Evolutionary conservation across 2,888 invertebrate genomes (phyloP), one percentile per base, ranked within the genome.

Genomic region (Diaphora mendica): DNA sequence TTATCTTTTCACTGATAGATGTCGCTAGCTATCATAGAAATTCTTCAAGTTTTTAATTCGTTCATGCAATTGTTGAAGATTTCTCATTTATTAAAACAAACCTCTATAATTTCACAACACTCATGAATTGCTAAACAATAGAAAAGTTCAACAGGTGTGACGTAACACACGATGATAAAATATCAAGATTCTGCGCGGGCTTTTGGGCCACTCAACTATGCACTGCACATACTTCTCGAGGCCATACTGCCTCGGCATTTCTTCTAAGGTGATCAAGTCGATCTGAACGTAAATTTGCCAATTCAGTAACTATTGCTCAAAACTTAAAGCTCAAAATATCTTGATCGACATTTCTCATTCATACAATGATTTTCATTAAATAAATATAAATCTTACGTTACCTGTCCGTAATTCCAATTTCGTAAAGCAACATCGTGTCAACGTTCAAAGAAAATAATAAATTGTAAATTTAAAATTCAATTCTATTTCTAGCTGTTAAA

Each of bases 241-340:
- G 94, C 91, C 93, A 89, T 83, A 78, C 74, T 82, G 94, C 91
- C 93, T 89, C 83, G 77, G 74, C 85, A 92, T 93, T 93, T 93
- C 93, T 93, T 92, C 87, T 89, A 89, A 92, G 92, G 93, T 92
- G 90, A 93, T 89, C 94, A 90, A 92, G 88, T 92, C 44, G 42
- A 59, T 59, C 73, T 78, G 70, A 73, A 74, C 78, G 76, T 78
- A 77, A 70, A 74, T 71, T 71, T 64, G 15, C 75, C 68, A 84
- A 78, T 76, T 71, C 72, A 77, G 69, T 70, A 70, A 70, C 67
- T 84, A 82, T 70, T n/a, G 0, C 26, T 0, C 11, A 13, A 1
- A 0, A 0, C 0, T 17, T 79, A 84, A 79, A 85, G 82, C 77
- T 76, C 75, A 84, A 79, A 79, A 74, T 82, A 67, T 70, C n/a